phyloP scores from a whole-genome alignment of 2,113 vertebrate species.

The Engystomops pustulosus region DNA sequence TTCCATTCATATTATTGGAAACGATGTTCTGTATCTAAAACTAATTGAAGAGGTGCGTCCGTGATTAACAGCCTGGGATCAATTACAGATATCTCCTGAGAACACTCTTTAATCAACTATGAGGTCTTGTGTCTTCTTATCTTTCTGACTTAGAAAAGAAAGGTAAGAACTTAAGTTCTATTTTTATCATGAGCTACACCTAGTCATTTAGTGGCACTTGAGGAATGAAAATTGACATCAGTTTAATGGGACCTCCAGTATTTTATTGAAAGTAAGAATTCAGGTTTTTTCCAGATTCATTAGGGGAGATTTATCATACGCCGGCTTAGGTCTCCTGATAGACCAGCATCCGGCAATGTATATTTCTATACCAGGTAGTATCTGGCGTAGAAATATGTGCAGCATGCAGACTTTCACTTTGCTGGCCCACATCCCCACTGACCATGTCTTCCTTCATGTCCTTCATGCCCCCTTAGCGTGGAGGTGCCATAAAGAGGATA shows the following conservation, averaged over 20 bases:
- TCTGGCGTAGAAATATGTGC: no score
- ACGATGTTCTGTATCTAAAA: neutral
- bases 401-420: no score
- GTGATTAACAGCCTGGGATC: neutral
- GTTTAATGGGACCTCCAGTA: neutral
- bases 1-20: neutral
- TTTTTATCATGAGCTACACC: neutral
- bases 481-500: no score
- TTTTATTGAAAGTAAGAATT: no score
- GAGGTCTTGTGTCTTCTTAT: neutral
- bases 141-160: neutral
- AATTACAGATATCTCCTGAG: neutral
- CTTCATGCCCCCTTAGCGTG: no score
- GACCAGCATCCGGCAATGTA: no score
- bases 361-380: no score
- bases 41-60: neutral
- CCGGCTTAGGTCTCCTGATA: no score
- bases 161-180: neutral
- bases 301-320: no score
- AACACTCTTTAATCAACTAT: neutral
- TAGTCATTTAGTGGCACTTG: neutral
- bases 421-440: no score
- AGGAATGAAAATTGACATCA: constrained; percentile 2
- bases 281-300: no score
- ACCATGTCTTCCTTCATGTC: no score